Base-by-base conservation (phyloP, 2,888 invertebrate genomes). In the Prenolepis imparis region DNA sequence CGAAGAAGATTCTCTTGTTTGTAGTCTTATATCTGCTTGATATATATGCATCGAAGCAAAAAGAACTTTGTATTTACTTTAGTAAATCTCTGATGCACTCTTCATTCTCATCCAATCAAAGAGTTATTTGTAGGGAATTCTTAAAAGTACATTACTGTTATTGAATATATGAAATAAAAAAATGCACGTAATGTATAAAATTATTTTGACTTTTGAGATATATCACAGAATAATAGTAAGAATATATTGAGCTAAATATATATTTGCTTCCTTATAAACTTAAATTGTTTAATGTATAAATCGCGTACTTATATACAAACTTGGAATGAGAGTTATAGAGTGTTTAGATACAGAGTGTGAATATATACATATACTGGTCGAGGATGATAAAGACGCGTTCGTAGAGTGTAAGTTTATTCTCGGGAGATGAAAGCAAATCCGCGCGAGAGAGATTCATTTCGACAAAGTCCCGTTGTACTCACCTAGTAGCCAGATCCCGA, bases 401-500 rank as follows among this genome's bases (percentile, higher is more conserved):
- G 32, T 66, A 28, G 57, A 77, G 52, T 21, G 68, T 36, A 59
- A 59, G 84, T 84, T 83, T 84, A 84, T 88, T 80, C 88, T 82
- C 88, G 78, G 59, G 87, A 87, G 87, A 87, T 85, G 61, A 70
- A 74, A 81, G 86, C 32, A 32, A 80, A 80, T 80, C 68, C 59
- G 59, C 59, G 66, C 8, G n/a, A n/a, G 52, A 21, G 77, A 66
- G 80, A 88, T 86, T 82, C 70, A 75, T 89, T 84, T 84, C 66
- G 44, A 61, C 32, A 74, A 88, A 88, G 86, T 89, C 86, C 36
- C 39, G 61, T 67, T 41, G 74, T 82, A 89, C 89, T 90, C 88
- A 97, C 96, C 97, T 96, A 57, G 98, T 97, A 73, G 98, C 98
- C 91, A 98, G 95, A 95, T 98, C 98, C 92, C 97, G 96, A 95